phyloP scores from a whole-genome alignment of 2,113 vertebrate genomes.

The Hydrochoerus hydrochaeris region DNA sequence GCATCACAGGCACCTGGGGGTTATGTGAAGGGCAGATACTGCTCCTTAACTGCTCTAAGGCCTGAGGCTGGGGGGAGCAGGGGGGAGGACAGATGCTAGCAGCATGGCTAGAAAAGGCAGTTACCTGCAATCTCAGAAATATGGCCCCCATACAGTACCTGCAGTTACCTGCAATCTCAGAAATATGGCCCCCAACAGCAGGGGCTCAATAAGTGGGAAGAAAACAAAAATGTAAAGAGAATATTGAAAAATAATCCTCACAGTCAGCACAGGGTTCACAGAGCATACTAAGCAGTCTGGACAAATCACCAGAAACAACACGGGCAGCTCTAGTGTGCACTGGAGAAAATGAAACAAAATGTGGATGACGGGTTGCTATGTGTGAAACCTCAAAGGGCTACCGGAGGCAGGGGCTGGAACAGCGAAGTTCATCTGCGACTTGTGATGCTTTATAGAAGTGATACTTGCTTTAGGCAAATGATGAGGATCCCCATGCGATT shows the following conservation, averaged over 20 bases:
- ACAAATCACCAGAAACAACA: neutral
- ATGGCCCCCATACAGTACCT: neutral
- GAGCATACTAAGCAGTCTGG: slow-evolving; percentile 62
- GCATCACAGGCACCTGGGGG: neutral
- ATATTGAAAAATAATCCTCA: slow-evolving; percentile 42
- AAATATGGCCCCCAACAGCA: neutral
- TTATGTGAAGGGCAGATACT: neutral
- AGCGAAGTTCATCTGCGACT: neutral
- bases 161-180: neutral
- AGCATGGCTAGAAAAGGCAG: neutral
- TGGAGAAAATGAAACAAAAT: slow-evolving; percentile 54
- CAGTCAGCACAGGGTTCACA: neutral
- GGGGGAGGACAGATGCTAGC: neutral
- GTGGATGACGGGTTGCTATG: neutral
- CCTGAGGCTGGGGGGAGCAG: neutral
- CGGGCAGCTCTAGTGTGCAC: neutral
- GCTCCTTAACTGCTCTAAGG: slow-evolving; percentile 7
- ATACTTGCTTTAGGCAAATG: neutral
- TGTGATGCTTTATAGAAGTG: neutral
- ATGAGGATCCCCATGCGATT: neutral
- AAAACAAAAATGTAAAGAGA: slow-evolving; percentile 43
- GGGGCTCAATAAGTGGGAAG: slow-evolving; percentile 15
- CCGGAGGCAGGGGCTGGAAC: neutral
- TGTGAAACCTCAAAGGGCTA: neutral
- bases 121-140: neutral